Base-by-base conservation (phyloP, 1,140 invertebrate species). In the Psilanteris sp. region DNA sequence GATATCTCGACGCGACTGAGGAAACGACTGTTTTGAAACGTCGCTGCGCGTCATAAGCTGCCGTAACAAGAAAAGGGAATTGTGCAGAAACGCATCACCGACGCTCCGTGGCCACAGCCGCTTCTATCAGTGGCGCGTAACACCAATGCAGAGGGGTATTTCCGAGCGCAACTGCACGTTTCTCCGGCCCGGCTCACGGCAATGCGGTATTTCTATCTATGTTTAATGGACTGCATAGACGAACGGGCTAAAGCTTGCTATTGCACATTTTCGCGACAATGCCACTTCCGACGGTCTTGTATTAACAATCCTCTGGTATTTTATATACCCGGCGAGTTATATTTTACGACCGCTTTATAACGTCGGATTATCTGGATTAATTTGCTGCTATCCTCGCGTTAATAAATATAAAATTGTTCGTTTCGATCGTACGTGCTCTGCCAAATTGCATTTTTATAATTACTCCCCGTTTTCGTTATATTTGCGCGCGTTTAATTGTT, bases 131-230 rank as follows among this genome's bases (percentile, higher is more conserved):
- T 20, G 11, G n/a, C 54, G n/a, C 54, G 11, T 46, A 31, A 44
- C 16, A 14, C 13, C 31, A 41, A 59, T 36, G 66, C 66, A 37
- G 46, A 16, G 13, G 27, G 22, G 5, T 29, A 52, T 31, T 52
- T 50, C 26, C 32, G 27, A 31, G 59, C 71, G 61, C 61, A 67
- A 62, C 70, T 73, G 26, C 59, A 79, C 70, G 72, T 67, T 78
- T 77, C 72, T 76, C 72, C 54, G 70, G 79, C 75, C 72, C 73
- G 79, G 81, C 78, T 81, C 79, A 81, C 82, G 80, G 82, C 83
- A 85, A 84, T 85, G 83, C 83, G 83, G 83, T 80, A 84, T 75
- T 85, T 77, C 79, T 83, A 83, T 85, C 83, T 85, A 84, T 85
- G 81, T 83, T 85, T 85, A 84, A 85, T 84, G 83, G 80, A 84